A percentile compares a stretch with the other conserved stretches of the same genome.
Evolutionary conservation across 2,113 vertebrate species (phyloP).

Genomic region (Lepidothrix coronata): DNA sequence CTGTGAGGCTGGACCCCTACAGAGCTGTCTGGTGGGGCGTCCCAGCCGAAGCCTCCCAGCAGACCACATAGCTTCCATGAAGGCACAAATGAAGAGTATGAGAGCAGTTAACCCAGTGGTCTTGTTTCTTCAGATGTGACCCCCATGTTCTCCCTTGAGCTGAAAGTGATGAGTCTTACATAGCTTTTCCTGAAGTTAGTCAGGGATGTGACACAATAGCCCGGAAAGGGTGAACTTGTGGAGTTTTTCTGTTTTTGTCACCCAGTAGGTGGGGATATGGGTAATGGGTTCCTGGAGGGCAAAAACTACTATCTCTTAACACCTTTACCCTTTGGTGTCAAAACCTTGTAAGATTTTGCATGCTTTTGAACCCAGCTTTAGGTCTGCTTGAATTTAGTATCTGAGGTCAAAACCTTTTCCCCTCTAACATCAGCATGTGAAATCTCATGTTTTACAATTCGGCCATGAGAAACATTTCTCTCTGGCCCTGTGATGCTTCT

Average conservation of each 20-base stretch:
- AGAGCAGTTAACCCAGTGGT: accelerated
- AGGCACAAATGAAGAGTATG: background rate
- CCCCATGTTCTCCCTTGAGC: background rate
- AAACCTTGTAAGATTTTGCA: background rate
- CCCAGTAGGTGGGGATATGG: background rate
- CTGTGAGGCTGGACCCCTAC: background rate
- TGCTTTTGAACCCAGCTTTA: background rate
- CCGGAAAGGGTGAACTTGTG: background rate
- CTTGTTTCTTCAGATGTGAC: background rate
- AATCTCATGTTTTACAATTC: background rate
- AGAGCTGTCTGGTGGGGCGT: accelerated
- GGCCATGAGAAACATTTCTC: background rate
- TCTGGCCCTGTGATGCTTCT: background rate
- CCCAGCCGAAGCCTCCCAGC: background rate
- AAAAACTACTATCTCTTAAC: background rate
- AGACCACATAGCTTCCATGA: accelerated
- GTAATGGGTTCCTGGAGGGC: background rate
- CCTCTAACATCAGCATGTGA: background rate
- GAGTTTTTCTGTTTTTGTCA: background rate
- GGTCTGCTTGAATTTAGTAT: background rate
- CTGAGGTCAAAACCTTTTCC: background rate
- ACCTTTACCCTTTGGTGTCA: background rate
- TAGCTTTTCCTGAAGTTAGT: background rate
- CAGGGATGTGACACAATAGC: accelerated
- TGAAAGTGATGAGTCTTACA: background rate